Base-by-base conservation (phyloP, 2,797 vertebrate species). In the Phaenicophaeus curvirostris region DNA sequence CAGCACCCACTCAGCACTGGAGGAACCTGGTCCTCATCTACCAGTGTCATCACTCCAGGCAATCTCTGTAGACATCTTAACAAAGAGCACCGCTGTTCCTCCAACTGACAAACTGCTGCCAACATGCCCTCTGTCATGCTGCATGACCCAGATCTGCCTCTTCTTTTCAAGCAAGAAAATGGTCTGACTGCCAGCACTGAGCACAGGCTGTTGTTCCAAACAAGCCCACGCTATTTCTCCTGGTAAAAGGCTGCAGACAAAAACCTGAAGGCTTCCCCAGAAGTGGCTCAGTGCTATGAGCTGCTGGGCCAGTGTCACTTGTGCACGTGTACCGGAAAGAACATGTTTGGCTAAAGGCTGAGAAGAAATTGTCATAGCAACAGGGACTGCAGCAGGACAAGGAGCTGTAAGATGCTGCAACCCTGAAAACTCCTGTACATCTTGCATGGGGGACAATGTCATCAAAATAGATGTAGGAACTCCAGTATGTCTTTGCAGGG, bases 321-420 rank as follows among this genome's bases (percentile, higher is more conserved):
- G 61, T 77, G 39, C 44, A 62, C 0, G 0, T 24, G 46, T 62
- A 72, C 69, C 65, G 89, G 59, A 67, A 87, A 62, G 59, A 76
- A n/a, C 44, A 80, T 20, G 13, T 89, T 81, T 50, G 55, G 67
- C 66, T 73, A 81, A 87, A 76, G 35, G 24, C n/a, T 90, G 87
- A 90, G 44, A 44, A 78, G 59, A 31, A 81, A 83, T 87, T 88
- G 81, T 67, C 91, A 91, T 81, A 84, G 82, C 93, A 96, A 85
- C 93, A 20, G 39, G 89, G 72, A 65, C 28, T 78, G 66, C 75
- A 87, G 85, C 55, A 92, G 82, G 44, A 82, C 0, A 0, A 85
- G 61, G 24, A 85, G 11, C 46, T 6, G 4, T 66, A 35, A 80
- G 37, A 80, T 80, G 42, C 73, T 80, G 54, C 24, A 89, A 82